Base-by-base conservation (phyloP, 2,888 invertebrate species). In the Cancer borealis region DNA sequence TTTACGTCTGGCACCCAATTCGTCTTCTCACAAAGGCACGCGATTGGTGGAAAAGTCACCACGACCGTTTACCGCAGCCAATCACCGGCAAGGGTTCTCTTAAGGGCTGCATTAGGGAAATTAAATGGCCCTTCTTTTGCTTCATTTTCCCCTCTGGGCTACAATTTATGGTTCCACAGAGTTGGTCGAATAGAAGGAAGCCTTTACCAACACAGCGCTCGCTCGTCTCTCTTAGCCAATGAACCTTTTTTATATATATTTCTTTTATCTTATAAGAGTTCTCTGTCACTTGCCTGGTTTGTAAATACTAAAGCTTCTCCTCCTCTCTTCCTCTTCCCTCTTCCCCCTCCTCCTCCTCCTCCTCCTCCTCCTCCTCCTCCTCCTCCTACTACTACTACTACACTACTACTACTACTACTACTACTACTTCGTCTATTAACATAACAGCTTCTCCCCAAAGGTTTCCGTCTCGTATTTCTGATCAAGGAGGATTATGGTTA, bases 41-140 rank as follows among this genome's bases (percentile, higher is more conserved):
- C n/a, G 66, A 66, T 66, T 66, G 66, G 66, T n/a, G 66, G 66
- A 66, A 66, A 66, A 66, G n/a, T 66, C n/a, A 54, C n/a, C 66
- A 66, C 66, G 21, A n/a, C n/a, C 10, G 21, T n/a, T 66, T n/a
- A 21, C 66, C n/a, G 21, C 66, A n/a, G n/a, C 66, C 66, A 66
- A 66, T n/a, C 66, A 66, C 66, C 21, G 66, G 14, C 66, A 5
- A 17, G 66, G 66, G n/a, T 21, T 66, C 66, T n/a, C 66, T 66
- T n/a, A n/a, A n/a, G 66, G n/a, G n/a, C n/a, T n/a, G 21, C n/a
- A 66, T 66, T 66, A 66, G n/a, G 21, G 66, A 66, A 66, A 66
- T 66, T 66, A n/a, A 66, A n/a, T 21, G n/a, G n/a, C 66, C n/a
- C 66, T 66, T 66, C 21, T 66, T 66, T 66, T 66, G n/a, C 66